Conservation (phyloP, 2,888 invertebrate genomes). For the Mycalesis mineus region DNA sequence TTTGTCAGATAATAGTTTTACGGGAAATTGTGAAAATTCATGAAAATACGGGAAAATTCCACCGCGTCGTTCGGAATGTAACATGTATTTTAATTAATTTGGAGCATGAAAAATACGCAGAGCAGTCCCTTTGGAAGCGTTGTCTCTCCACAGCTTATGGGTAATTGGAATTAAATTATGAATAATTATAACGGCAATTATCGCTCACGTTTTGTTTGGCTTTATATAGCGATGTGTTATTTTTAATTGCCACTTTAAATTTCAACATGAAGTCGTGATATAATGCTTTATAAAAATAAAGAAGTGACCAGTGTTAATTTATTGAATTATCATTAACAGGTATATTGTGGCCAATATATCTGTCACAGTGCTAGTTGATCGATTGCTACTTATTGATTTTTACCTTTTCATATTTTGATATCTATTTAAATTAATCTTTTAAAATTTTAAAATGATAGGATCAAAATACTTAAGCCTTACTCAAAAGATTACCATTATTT, state of each 20-base stretch:
- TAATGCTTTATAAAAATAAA: too few relatives aligned
- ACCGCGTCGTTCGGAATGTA: background rate
- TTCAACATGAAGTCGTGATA: too few relatives aligned
- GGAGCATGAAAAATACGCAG: constrained; percentile 13
- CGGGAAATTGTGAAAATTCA: background rate
- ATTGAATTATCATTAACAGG: too few relatives aligned
- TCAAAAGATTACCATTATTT: too few relatives aligned
- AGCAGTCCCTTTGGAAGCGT: background rate
- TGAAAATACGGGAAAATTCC: background rate
- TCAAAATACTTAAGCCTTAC: too few relatives aligned
- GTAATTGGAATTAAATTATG: background rate
- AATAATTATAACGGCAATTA: background rate
- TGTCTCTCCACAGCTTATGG: background rate
- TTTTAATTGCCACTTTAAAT: background rate
- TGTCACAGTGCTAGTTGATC: too few relatives aligned
- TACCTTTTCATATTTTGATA: too few relatives aligned
- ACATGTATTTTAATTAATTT: constrained; percentile 15
- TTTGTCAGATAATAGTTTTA: background rate
- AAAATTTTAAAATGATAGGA: too few relatives aligned
- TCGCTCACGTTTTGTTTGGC: background rate
- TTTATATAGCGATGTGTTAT: background rate
- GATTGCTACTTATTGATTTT: too few relatives aligned
- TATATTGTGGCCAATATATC: too few relatives aligned
- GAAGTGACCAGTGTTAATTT: too few relatives aligned
- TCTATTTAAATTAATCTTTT: too few relatives aligned